Evolutionary conservation across 2,888 invertebrate genomes (phyloP).

Genomic region (Drosophila nr. perissopoda): DNA sequence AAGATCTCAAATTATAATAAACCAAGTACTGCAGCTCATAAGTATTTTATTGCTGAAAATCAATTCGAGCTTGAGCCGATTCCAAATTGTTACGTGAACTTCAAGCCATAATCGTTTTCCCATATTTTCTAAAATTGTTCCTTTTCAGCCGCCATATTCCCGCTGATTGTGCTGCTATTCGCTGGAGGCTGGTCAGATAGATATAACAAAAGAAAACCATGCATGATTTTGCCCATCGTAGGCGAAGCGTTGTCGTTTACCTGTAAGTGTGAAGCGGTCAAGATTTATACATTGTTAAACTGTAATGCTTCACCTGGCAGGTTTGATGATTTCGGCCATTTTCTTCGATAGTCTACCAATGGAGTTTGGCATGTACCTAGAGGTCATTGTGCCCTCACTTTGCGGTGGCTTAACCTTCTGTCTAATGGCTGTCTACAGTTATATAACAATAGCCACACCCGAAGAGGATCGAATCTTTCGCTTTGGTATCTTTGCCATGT

Average conservation of each 20-base stretch:
- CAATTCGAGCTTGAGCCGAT: background rate
- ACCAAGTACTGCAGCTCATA: background rate
- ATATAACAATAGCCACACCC: constrained; percentile 83
- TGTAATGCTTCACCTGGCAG: constrained; percentile 48
- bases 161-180: constrained; percentile 84
- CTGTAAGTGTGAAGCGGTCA: constrained; percentile 63
- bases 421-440: constrained; percentile 84
- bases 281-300: background rate
- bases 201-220: constrained; percentile 84
- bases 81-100: background rate
- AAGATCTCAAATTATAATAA: background rate
- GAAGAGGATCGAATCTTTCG: constrained; percentile 84
- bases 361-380: constrained; percentile 84
- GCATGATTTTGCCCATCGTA: constrained; percentile 83
- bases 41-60: background rate
- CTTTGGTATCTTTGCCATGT: constrained; percentile 85
- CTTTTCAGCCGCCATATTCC: constrained; percentile 82
- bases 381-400: constrained; percentile 83
- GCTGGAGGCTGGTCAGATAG: constrained; percentile 85
- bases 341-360: constrained; percentile 83
- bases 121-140: background rate
- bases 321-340: constrained; percentile 83
- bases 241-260: constrained; percentile 81
- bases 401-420: constrained; percentile 84
- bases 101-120: background rate